These are phyloP conservation scores for Cryptoleucopteryx plumbea DNA, from an alignment of 2,113 vertebrate species.

Conservation along the genomic window DNA sequence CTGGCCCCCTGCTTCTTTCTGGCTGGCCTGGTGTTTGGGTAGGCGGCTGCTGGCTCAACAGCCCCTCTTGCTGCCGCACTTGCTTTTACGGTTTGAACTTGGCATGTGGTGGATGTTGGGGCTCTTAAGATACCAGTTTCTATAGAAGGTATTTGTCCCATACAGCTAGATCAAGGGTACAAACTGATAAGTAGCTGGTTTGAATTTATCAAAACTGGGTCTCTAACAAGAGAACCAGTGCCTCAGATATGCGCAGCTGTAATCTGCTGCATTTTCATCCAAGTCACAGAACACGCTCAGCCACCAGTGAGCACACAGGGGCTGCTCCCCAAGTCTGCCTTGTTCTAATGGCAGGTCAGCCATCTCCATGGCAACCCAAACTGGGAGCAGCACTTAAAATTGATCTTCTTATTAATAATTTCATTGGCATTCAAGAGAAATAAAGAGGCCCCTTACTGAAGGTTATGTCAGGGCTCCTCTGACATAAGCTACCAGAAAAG, in stretches of 20 bases:
- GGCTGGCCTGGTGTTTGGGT: not conserved
- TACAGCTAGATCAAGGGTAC: not conserved
- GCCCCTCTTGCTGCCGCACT: rapidly evolving
- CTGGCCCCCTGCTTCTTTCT: not conserved
- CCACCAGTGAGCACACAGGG: not conserved
- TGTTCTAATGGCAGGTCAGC: not conserved
- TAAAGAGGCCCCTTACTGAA: not conserved
- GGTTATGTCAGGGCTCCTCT: not conserved
- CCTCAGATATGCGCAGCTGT: not conserved
- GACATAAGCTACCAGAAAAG: not conserved
- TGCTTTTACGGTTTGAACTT: not conserved
- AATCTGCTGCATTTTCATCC: not conserved
- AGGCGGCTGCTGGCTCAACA: not conserved
- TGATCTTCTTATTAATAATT: not conserved
- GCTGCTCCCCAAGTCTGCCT: not conserved
- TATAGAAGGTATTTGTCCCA: not conserved
- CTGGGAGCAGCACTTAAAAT: not conserved
- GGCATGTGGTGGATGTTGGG: not conserved
- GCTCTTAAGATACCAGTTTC: not conserved
- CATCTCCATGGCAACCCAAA: constrained; percentile 12
- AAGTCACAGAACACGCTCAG: not conserved
- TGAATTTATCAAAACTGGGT: not conserved
- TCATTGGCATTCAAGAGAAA: not conserved
- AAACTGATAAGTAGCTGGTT: not conserved
- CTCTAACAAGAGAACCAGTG: not conserved